A percentile compares a stretch with the other conserved stretches of the same genome.
Conservation (phyloP, 1,140 invertebrate species). For the Ephestia elutella region DNA sequence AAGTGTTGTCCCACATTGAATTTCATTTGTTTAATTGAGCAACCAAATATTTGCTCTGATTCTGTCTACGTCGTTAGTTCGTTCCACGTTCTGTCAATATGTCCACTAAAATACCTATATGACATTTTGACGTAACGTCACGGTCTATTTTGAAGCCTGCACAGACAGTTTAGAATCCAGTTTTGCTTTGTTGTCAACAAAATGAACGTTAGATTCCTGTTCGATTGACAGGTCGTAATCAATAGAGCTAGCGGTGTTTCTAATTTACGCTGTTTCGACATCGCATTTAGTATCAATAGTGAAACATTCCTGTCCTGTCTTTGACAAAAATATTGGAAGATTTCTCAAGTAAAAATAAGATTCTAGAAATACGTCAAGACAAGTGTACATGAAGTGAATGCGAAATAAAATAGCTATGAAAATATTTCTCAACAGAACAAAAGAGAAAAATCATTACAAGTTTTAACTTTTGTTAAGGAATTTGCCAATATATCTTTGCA, state of each 20-base stretch:
- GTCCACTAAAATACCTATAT: constrained; percentile 51
- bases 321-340: constrained; percentile 9
- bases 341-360: background rate
- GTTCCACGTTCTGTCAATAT: constrained; percentile 55
- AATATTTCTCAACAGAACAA: background rate
- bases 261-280: constrained; percentile 25
- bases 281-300: constrained; percentile 11
- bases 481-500: constrained; percentile 16
- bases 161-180: constrained; percentile 12
- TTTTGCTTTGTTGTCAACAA: constrained; percentile 16
- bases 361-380: too few species aligned
- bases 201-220: constrained; percentile 27
- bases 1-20: constrained; percentile 35
- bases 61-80: constrained; percentile 52
- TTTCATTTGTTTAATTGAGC: constrained; percentile 63
- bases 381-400: too few species aligned
- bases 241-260: constrained; percentile 32
- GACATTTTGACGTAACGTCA: constrained; percentile 18
- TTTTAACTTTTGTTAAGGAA: background rate
- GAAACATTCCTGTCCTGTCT: constrained; percentile 7
- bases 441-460: constrained; percentile 4
- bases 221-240: constrained; percentile 44
- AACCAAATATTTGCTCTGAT: constrained; percentile 57
- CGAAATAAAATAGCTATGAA: too few species aligned
- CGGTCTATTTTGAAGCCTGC: constrained; percentile 30